Evolutionary conservation across 2,797 vertebrate species (phyloP).

Genomic region (Anabacerthia variegaticeps): DNA sequence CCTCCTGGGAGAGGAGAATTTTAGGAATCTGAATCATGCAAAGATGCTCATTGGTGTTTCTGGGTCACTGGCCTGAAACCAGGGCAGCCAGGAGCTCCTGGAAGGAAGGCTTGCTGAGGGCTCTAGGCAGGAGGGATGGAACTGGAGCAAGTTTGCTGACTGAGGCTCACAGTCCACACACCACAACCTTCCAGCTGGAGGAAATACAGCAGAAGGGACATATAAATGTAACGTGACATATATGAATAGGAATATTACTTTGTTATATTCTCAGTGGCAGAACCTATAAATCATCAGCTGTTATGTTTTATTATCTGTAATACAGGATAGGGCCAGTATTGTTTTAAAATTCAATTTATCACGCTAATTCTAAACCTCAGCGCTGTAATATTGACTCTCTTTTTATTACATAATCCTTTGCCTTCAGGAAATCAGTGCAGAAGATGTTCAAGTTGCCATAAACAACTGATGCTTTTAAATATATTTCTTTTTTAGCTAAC

Average conservation of each 20-base stretch:
- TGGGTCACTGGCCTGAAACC: background rate
- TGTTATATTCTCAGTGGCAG: background rate
- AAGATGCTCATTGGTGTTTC: background rate
- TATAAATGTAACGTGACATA: background rate
- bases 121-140: background rate
- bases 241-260: slow-evolving; percentile 7
- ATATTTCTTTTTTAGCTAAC: background rate
- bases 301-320: background rate
- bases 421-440: background rate
- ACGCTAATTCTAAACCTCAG: background rate
- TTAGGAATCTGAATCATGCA: background rate
- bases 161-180: background rate
- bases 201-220: background rate
- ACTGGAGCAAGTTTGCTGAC: background rate
- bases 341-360: slow-evolving; percentile 17
- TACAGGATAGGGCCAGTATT: background rate
- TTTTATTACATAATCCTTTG: background rate
- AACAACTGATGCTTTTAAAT: background rate
- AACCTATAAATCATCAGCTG: background rate
- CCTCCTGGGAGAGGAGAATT: background rate
- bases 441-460: background rate
- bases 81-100: background rate
- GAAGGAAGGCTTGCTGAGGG: background rate
- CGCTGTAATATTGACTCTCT: background rate
- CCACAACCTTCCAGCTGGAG: background rate